A percentile compares a stretch with the other conserved stretches of the same genome.
Evolutionary conservation across 2,888 invertebrate species (phyloP).

Genomic region (Eilema sororculum): DNA sequence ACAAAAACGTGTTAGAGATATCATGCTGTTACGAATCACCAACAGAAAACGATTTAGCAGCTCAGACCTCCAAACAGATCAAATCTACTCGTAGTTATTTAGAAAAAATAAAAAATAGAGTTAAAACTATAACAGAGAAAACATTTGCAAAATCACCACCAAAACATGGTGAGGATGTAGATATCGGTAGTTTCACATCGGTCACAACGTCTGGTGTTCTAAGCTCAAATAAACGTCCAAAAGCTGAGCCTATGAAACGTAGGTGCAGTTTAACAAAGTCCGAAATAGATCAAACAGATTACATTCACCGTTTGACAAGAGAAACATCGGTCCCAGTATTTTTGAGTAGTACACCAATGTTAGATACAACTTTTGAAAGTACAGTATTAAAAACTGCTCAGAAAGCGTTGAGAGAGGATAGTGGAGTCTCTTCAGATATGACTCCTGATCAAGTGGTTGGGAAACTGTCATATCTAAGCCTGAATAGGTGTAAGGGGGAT

Average conservation of each 20-base stretch:
- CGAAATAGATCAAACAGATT: slow-evolving; percentile 89
- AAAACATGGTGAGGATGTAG: slow-evolving; percentile 77
- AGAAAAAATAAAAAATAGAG: slow-evolving; percentile 88
- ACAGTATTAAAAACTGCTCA: slow-evolving; percentile 77
- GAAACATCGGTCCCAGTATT: slow-evolving; percentile 81
- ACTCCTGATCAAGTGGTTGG: slow-evolving; percentile 76
- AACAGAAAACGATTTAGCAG: slow-evolving; percentile 78
- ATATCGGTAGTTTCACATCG: slow-evolving; percentile 90
- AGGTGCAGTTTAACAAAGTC: slow-evolving; percentile 90
- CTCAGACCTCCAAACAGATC: slow-evolving; percentile 82
- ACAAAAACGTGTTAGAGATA: slow-evolving; percentile 88
- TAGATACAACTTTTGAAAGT: slow-evolving; percentile 76
- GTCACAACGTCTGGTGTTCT: slow-evolving; percentile 91
- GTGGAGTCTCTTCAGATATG: slow-evolving; percentile 61
- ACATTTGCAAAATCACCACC: slow-evolving; percentile 85
- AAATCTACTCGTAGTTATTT: slow-evolving; percentile 87
- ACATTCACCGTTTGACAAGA: slow-evolving; percentile 80
- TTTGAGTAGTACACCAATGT: slow-evolving; percentile 65
- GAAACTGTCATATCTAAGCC: slow-evolving; percentile 78
- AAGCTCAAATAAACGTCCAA: slow-evolving; percentile 80
- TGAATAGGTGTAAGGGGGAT: slow-evolving; percentile 83
- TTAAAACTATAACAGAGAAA: slow-evolving; percentile 85
- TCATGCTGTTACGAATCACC: slow-evolving; percentile 88
- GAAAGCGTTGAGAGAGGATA: slow-evolving; percentile 70
- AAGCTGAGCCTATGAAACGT: slow-evolving; percentile 71